Percentiles rank a stretch among this genome's conserved stretches.
phyloP scores from a whole-genome alignment of 2,113 vertebrate genomes.

The Mobula hypostoma region DNA sequence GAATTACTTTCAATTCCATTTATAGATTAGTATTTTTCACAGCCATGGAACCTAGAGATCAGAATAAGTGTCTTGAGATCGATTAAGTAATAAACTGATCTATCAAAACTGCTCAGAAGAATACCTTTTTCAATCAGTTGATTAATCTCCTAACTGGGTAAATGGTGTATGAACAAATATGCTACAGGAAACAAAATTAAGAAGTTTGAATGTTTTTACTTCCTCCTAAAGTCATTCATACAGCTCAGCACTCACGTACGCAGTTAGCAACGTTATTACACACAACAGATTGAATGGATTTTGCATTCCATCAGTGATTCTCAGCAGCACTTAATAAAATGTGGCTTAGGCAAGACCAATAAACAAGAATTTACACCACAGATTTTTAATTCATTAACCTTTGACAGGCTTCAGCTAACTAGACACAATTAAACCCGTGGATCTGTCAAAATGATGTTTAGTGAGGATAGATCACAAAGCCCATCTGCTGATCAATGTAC shows the following conservation, averaged over 20 bases:
- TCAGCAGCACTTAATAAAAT: conserved; percentile 9
- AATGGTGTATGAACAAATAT: background rate
- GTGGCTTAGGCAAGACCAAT: background rate
- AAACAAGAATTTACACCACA: conserved; percentile 2
- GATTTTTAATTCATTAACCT: background rate
- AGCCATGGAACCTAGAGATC: background rate
- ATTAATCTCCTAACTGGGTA: background rate
- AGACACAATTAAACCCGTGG: background rate
- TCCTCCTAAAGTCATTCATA: background rate
- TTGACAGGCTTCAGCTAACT: conserved; percentile 1
- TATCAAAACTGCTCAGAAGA: background rate
- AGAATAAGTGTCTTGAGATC: background rate
- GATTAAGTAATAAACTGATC: background rate
- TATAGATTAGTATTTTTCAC: background rate
- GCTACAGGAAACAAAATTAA: background rate
- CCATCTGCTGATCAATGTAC: background rate
- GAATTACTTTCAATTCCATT: background rate
- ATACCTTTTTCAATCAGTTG: background rate
- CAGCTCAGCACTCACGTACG: background rate
- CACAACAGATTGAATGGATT: background rate
- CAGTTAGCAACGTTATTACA: background rate
- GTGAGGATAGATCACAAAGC: background rate
- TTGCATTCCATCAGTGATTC: background rate
- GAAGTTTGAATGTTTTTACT: background rate
- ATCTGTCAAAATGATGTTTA: background rate